Percentiles rank a stretch among this genome's conserved stretches.
Evolutionary conservation across 2,888 invertebrate species (phyloP).

Genomic region (Calameuta pallipes): DNA sequence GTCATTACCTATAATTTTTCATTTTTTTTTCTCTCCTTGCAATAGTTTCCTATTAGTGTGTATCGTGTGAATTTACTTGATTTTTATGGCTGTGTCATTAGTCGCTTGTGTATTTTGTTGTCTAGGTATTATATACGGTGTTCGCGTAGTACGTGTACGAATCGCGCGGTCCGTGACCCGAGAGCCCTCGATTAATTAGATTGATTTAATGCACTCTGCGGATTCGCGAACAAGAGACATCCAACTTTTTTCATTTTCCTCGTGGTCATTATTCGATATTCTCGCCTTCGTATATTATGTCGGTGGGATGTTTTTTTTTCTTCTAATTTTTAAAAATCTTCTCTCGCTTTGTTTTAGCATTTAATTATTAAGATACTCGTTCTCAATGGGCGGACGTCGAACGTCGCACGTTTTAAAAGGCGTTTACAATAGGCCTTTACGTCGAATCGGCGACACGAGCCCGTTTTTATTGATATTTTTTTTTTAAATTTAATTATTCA

Average conservation of each 20-base stretch:
- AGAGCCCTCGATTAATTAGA: background rate
- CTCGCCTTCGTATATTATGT: background rate
- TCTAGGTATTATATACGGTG: background rate
- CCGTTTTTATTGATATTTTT: background rate
- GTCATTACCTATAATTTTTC: background rate
- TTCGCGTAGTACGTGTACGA: background rate
- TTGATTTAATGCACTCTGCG: background rate
- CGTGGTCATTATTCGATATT: background rate
- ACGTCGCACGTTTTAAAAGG: background rate
- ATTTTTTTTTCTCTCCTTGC: background rate
- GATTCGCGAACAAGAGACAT: background rate
- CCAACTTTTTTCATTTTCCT: background rate
- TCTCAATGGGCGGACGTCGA: background rate
- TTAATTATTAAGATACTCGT: background rate
- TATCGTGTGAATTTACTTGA: background rate
- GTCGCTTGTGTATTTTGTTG: background rate
- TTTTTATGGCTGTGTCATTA: background rate
- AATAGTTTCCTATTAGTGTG: background rate
- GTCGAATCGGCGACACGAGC: background rate
- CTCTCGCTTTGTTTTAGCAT: background rate
- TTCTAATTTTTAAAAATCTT: background rate
- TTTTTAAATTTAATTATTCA: background rate
- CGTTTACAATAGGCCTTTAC: background rate
- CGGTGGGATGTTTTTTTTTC: background rate
- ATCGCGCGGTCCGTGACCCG: background rate